These are phyloP conservation scores for Parus major DNA, from an alignment of 2,113 vertebrate genomes.

Conservation along the genomic window DNA sequence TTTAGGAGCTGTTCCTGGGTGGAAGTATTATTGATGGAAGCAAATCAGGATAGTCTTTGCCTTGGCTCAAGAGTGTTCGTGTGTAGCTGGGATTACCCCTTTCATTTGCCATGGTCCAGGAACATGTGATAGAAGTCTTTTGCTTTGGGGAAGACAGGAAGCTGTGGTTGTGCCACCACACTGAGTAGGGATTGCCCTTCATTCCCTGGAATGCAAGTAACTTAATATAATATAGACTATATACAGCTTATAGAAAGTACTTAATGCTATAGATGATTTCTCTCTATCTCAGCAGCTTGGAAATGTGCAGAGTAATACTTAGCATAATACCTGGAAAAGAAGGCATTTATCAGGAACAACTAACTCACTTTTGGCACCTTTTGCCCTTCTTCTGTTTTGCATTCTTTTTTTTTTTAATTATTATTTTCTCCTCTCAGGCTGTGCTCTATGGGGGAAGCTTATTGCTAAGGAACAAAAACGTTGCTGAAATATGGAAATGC, in stretches of 20 bases:
- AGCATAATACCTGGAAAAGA: neutral
- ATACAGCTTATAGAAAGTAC: neutral
- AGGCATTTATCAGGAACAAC: neutral
- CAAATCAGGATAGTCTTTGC: neutral
- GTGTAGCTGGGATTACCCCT: neutral
- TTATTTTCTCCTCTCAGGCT: neutral
- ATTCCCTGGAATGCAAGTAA: neutral
- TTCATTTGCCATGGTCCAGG: fast-evolving
- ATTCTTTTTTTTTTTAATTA: neutral
- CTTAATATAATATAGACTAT: neutral
- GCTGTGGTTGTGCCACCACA: neutral
- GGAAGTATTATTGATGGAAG: neutral
- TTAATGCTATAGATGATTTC: neutral
- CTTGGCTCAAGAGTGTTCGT: neutral
- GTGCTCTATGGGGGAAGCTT: neutral
- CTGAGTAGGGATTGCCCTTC: neutral
- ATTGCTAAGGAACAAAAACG: neutral
- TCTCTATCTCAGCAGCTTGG: neutral
- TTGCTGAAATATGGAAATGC: neutral
- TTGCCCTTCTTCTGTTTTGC: neutral
- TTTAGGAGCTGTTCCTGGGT: neutral
- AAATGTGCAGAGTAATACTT: neutral
- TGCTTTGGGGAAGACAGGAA: neutral
- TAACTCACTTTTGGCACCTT: neutral
- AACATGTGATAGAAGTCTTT: neutral